Evolutionary conservation across 1,140 invertebrate genomes (phyloP).

Genomic region (Drosophila oshimai): DNA sequence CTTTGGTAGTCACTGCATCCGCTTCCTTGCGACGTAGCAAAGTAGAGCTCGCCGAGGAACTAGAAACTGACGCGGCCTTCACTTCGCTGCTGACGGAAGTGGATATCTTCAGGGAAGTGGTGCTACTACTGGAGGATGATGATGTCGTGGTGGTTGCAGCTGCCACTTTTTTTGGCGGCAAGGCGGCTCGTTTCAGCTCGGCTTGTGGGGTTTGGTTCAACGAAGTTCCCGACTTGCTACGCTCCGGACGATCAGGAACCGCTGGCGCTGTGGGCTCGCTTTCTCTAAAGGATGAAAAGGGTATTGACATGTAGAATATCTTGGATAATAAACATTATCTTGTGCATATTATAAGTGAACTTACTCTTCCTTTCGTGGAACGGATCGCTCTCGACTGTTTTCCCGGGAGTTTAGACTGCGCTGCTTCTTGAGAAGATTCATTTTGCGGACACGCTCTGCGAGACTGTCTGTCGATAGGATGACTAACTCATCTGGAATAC

Average conservation of each 20-base stretch:
- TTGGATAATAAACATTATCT: too few species aligned
- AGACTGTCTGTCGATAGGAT: slow-evolving; percentile 85
- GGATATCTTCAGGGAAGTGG: slow-evolving; percentile 50
- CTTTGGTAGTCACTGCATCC: slow-evolving; percentile 72
- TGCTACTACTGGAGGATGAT: slow-evolving; percentile 7
- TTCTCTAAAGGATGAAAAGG: slow-evolving; percentile 26
- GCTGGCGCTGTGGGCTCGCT: slow-evolving; percentile 49
- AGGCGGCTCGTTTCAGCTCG: slow-evolving; percentile 54
- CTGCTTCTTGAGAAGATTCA: slow-evolving; percentile 85
- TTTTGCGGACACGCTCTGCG: slow-evolving; percentile 85
- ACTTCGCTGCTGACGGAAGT: slow-evolving; percentile 74
- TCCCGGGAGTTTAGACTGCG: slow-evolving; percentile 84
- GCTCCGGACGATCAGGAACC: slow-evolving; percentile 73
- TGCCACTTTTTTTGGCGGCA: slow-evolving; percentile 70
- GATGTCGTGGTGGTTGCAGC: slow-evolving; percentile 25
- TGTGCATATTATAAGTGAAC: not conserved
- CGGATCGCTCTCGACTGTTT: slow-evolving; percentile 83
- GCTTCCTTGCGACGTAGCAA: slow-evolving; percentile 56
- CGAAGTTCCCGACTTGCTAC: slow-evolving; percentile 61
- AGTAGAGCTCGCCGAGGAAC: slow-evolving; percentile 28
- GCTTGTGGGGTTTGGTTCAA: slow-evolving; percentile 41
- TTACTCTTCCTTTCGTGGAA: slow-evolving; percentile 67
- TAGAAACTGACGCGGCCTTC: slow-evolving; percentile 21
- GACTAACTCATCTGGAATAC: slow-evolving; percentile 83
- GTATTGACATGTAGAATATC: too few species aligned